phyloP scores from a whole-genome alignment of 2,113 vertebrate genomes.

The Muscicapa adusta region DNA sequence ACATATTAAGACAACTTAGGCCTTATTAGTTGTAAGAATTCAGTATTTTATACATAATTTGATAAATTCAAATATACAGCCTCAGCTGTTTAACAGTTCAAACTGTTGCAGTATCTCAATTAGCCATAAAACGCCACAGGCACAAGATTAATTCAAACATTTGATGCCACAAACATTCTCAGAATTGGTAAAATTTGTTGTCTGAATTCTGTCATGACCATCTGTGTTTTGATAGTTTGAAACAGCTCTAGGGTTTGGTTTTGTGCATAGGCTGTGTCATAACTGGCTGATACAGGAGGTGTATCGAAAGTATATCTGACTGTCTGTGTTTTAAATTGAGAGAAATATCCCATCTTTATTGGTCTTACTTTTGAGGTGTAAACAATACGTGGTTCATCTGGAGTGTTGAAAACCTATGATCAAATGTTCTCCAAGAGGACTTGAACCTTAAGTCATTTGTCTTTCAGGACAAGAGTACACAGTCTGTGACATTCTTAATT shows the following conservation, averaged over 20 bases:
- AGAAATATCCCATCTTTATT: background rate
- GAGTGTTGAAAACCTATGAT: background rate
- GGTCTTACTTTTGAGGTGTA: background rate
- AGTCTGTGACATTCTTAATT: background rate
- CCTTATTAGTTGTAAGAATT: background rate
- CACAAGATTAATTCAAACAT: background rate
- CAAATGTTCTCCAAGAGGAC: background rate
- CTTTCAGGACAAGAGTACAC: background rate
- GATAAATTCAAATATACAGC: background rate
- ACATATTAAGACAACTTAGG: background rate
- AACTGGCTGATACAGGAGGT: background rate
- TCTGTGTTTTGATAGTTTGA: background rate
- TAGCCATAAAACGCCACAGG: background rate
- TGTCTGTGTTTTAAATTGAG: background rate
- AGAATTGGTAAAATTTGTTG: background rate
- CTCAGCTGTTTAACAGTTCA: background rate
- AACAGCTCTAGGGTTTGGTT: background rate
- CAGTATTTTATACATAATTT: background rate
- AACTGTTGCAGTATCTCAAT: background rate
- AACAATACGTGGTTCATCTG: background rate
- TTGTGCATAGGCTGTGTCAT: background rate
- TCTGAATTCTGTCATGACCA: background rate
- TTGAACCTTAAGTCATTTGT: background rate
- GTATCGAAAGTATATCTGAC: fast-evolving
- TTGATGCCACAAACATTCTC: background rate